Base-by-base conservation (phyloP, 2,888 invertebrate genomes). In the Apotomis betuletana region DNA sequence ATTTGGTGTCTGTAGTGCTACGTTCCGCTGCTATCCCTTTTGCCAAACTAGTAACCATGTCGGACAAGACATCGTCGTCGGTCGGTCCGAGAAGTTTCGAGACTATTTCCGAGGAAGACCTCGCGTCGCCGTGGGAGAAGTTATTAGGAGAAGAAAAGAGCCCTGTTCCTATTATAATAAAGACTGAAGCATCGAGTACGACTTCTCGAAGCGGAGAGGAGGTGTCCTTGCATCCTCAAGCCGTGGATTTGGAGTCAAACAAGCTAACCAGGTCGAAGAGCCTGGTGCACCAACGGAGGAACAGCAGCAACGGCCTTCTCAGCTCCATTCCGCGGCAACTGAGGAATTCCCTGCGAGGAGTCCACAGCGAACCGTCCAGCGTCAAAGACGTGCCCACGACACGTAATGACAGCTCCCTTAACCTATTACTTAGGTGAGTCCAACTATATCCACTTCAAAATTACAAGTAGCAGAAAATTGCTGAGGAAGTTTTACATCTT, bases 291-390 rank as follows among this genome's bases (percentile, higher is more conserved):
- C 93, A 91, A 79, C 88, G 92, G 69, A 90, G 91, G 81, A 91
- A 90, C 79, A 92, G 91, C 81, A 92, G 94, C 67, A 86, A 85
- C 71, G 94, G 95, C 75, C 87, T 95, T 52, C 88, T 95, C 75
- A 92, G 92, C 70, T 90, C 94, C 52, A 89, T 95, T 78, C 94
- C 94, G 75, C 90, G 91, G 80, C 94, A 92, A 79, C 89, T 94
- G 77, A 87, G 93, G 75, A 88, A 90, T 74, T 94, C 94, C 59
- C 89, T 94, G 72, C 90, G 94, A 65, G 94, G 89, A 60, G 87
- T 94, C 80, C 85, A 93, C 81, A 90, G 94, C 82, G 87, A 94
- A 85, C 91, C 93, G 74, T 92, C 92, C 71, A 92, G 92, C 80
- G 92, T 92, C 76, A 93, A 93, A 80, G 92, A 91, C 77, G 90